A percentile compares a stretch with the other conserved stretches of the same genome.
Evolutionary conservation across 2,797 vertebrate species (phyloP).

Genomic region (Spinus pinus): DNA sequence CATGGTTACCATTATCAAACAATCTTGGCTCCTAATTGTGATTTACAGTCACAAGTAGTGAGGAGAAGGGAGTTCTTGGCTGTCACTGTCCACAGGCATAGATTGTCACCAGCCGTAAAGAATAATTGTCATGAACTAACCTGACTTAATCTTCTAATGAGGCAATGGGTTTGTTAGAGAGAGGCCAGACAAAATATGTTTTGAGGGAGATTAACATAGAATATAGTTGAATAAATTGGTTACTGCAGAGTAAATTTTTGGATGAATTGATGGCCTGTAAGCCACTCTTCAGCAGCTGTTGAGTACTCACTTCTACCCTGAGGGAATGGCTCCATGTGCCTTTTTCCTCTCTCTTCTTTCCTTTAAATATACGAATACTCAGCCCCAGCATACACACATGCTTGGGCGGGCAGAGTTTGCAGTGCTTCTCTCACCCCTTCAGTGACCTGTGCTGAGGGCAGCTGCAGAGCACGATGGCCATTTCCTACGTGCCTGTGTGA

Average conservation of each 20-base stretch:
- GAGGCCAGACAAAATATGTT: not conserved
- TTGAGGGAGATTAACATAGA: not conserved
- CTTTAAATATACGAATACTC: not conserved
- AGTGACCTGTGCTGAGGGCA: not conserved
- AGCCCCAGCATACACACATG: too few relatives aligned
- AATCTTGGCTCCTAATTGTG: not conserved
- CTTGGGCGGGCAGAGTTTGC: not conserved
- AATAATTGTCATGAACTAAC: not conserved
- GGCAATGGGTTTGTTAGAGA: not conserved
- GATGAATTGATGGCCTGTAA: not conserved
- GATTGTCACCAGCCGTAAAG: not conserved
- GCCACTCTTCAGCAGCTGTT: not conserved
- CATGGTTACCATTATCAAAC: slow-evolving; percentile 20
- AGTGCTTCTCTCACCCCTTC: not conserved
- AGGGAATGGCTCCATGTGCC: not conserved
- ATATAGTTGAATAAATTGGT: not conserved
- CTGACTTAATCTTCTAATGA: not conserved
- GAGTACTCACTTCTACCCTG: not conserved
- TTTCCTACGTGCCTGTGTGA: not conserved
- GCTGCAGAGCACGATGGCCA: not conserved
- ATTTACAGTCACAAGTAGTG: not conserved
- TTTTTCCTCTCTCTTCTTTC: not conserved
- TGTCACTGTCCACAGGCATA: not conserved
- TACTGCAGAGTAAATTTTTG: not conserved
- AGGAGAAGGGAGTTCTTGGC: not conserved